Evolutionary conservation across 2,888 invertebrate genomes (phyloP).

Genomic region (Caenorhabditis sp.): DNA sequence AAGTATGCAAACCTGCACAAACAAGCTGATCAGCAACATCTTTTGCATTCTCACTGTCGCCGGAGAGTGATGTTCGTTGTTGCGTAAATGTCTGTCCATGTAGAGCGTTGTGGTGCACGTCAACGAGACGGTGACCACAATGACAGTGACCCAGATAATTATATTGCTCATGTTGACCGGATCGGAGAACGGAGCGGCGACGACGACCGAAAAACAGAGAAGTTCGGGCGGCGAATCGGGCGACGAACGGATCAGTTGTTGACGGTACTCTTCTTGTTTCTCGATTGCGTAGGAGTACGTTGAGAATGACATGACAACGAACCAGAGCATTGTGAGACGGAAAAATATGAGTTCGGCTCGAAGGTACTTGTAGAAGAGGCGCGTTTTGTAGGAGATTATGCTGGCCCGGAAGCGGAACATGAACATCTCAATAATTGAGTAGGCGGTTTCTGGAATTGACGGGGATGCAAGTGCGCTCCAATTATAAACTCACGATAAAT

Average conservation of each 20-base stretch:
- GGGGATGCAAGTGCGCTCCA: not conserved
- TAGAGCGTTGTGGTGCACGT: constrained; percentile 31
- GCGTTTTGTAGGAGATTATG: constrained; percentile 5
- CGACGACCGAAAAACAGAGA: constrained; percentile 25
- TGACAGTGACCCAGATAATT: constrained; percentile 21
- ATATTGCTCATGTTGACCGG: constrained; percentile 28
- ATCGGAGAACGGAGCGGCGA: constrained; percentile 43
- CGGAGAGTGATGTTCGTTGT: constrained; percentile 5
- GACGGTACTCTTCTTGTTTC: constrained; percentile 18
- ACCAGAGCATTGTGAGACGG: constrained; percentile 13
- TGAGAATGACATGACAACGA: not conserved
- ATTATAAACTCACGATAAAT: constrained; percentile 22
- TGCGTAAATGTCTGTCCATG: constrained; percentile 3
- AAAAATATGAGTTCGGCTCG: not conserved
- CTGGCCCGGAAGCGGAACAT: constrained; percentile 28
- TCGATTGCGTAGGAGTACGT: constrained; percentile 33
- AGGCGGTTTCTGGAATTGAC: constrained; percentile 24
- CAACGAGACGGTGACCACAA: constrained; percentile 17
- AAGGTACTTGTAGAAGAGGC: constrained; percentile 1
- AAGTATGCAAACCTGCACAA: constrained; percentile 15
- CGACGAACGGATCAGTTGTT: constrained; percentile 16
- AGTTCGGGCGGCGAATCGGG: constrained; percentile 17
- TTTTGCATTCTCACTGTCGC: constrained; percentile 30
- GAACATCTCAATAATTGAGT: constrained; percentile 33
- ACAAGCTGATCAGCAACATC: constrained; percentile 22